Evolutionary conservation across 1,140 invertebrate genomes (phyloP), one percentile per base, ranked within the genome.

Genomic region (Drosophila nasuta): DNA sequence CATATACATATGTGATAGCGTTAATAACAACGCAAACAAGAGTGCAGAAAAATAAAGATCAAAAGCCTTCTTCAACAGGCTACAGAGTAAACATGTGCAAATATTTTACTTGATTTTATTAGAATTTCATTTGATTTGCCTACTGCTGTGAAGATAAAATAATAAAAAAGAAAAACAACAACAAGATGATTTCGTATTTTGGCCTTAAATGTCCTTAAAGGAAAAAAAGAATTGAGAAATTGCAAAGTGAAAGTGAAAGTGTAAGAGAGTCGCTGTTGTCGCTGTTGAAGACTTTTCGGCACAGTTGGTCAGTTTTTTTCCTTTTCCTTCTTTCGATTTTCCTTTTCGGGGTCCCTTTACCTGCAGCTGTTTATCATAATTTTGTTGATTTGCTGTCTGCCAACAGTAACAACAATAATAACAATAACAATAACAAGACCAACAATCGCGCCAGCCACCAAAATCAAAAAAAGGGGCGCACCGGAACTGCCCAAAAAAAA

Each of bases 341-440:
- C 45, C 80, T 75, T 56, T 65, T 1, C 38, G 20, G 83, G 83
- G 66, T 75, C 75, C 69, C 76, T 83, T 83, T 89, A 89, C 85
- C 85, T 89, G 85, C 85, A 89, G 85, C 85, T 89, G 85, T 89
- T 89, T 89, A 89, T 89, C 81, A 89, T 89, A 89, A 89, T 89
- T 88, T 88, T 89, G 85, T 83, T 88, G 85, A 88, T 88, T 88
- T 88, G 85, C 83, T 88, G 85, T 88, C 83, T 88, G 80, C 68
- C 64, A 82, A 86, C 67, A 87, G 68, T 56, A 86, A 77, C 49
- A 87, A 70, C 68, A 88, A 67, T 58, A 83, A 79, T 67, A 78
- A 83, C 69, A 82, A 79, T 67, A 78, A 83, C 69, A 82, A 82
- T 46, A 85, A 81, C 46, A 82, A 33, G 30, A 72, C 46, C 73